Conservation (phyloP, 1,140 invertebrate genomes). For the Drosophila nikananu region DNA sequence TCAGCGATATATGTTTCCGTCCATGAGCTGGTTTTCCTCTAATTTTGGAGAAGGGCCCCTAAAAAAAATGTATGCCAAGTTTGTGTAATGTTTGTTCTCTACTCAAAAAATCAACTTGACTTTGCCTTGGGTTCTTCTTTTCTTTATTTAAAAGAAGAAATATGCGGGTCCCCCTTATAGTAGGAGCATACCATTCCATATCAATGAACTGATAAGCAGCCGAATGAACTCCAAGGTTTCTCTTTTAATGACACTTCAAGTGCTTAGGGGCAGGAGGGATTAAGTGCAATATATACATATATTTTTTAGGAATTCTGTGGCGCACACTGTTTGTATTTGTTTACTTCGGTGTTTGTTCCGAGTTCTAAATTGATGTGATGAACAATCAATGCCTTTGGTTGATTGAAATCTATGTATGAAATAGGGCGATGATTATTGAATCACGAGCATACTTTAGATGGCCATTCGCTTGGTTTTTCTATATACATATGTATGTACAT, state of each 20-base stretch:
- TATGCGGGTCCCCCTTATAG: conserved; percentile 23
- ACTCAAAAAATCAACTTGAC: conserved; percentile 20
- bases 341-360: not conserved
- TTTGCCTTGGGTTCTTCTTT: conserved; percentile 27
- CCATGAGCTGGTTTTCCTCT: conserved; percentile 9
- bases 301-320: conserved; percentile 4
- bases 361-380: not conserved
- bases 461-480: too few species aligned
- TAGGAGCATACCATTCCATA: conserved; percentile 37
- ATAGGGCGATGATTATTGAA: not conserved
- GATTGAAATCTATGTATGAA: conserved; percentile 15
- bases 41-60: conserved; percentile 6
- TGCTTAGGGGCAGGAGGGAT: conserved; percentile 21
- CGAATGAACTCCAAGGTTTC: conserved; percentile 67
- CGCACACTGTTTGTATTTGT: conserved; percentile 7
- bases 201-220: conserved; percentile 73
- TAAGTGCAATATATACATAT: conserved; percentile 22
- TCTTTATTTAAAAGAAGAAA: conserved; percentile 19
- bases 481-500: too few species aligned
- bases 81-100: conserved; percentile 33
- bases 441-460: not conserved
- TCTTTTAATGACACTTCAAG: conserved; percentile 25
- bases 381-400: conserved; percentile 17
- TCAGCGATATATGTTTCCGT: conserved; percentile 19
- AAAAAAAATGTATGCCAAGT: conserved; percentile 32